Evolutionary conservation across 2,113 vertebrate species (phyloP), one percentile per base, ranked within the genome.

Genomic region (Sterrhoptilus dennistouni): DNA sequence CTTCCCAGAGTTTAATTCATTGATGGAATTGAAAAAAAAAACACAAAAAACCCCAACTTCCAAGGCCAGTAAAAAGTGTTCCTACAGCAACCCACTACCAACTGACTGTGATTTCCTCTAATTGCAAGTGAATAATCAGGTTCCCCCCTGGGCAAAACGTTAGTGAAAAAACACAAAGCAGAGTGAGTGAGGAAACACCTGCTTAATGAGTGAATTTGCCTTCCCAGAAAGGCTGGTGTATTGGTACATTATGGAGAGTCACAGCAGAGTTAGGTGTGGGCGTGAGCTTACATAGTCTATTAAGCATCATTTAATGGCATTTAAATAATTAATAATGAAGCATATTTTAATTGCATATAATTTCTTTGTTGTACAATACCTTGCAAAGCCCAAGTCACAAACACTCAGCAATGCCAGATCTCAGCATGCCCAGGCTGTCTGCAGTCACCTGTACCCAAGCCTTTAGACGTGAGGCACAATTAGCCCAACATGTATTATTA

Each of bases 301-400:
- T 96, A 96, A 81, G 68, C 60, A 77, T 83, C 65, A 95, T 92
- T 92, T 83, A 85, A 81, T 81, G 83, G 74, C 63, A 92, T 83
- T 96, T 83, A 86, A 95, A 90, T 95, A 93, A 88, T 83, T 94
- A 93, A 93, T 83, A 92, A 90, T 5, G 12, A 96, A 52, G 44
- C 53, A 25, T 50, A 27, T 74, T 96, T 90, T 94, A 94, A 96
- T 60, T 68, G 83, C 64, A 29, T 60, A n/a, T 18, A 63, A 75
- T 93, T 81, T 63, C 40, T 84, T 38, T 83, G 75, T 63, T 83
- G 76, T 68, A 60, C 28, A 42, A 2, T 36, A 66, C 59, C 47
- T 77, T 72, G 56, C 36, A 87, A 93, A 87, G 79, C 27, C 33
- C 57, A 76, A 47, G 29, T 64, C 57, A 8, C 36, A 61, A 66